Evolutionary conservation across 2,888 invertebrate genomes (phyloP).

Genomic region (Callinectes sapidus): DNA sequence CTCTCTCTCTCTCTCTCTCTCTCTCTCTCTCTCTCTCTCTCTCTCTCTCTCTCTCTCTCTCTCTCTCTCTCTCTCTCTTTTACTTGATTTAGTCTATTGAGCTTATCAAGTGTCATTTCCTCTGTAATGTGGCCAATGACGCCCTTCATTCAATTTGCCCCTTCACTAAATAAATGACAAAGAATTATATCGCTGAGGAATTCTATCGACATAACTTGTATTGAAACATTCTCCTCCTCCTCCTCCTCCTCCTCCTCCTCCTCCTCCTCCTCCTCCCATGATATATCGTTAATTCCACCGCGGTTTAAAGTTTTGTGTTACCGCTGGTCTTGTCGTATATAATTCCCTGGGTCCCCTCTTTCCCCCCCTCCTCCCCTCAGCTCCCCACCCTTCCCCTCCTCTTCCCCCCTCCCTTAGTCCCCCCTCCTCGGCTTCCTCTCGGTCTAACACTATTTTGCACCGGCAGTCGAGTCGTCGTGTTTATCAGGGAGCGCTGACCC

Average conservation of each 20-base stretch:
- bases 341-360: neutral
- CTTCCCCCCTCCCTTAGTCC: neutral
- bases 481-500: neutral
- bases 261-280: neutral
- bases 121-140: neutral
- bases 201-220: neutral
- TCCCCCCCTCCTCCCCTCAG: neutral
- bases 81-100: neutral
- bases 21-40: neutral
- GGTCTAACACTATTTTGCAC: neutral
- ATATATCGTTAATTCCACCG: constrained; percentile 45
- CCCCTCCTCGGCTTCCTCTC: neutral
- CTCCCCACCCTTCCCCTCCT: neutral
- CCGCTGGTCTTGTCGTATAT: constrained; percentile 37
- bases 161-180: neutral
- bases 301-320: constrained; percentile 26
- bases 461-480: neutral
- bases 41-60: neutral
- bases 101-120: neutral
- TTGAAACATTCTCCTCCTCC: neutral
- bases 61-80: neutral
- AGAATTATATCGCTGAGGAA: neutral
- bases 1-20: neutral
- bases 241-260: constrained; percentile 15
- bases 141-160: neutral